phyloP scores from a whole-genome alignment of 1,140 invertebrate species.

The Eulimnadia texana region DNA sequence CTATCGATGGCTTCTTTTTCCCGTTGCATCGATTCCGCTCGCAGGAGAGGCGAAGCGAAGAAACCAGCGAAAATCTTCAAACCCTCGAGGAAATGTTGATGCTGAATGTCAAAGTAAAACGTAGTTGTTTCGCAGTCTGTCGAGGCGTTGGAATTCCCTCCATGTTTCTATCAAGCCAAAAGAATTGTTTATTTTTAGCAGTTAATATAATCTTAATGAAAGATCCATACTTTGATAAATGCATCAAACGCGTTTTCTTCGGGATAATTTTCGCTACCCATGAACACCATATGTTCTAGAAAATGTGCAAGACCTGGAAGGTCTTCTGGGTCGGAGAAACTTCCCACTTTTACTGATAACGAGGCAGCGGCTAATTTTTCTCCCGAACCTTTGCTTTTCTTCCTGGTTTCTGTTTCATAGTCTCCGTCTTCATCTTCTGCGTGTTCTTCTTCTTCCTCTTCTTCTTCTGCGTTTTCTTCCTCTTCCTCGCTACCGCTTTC shows the following conservation, averaged over 20 bases:
- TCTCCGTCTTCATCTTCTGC: conserved; percentile 12
- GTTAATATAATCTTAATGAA: conserved; percentile 8
- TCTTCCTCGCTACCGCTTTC: conserved; percentile 14
- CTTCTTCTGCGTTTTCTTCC: conserved; percentile 19
- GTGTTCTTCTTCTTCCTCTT: conserved; percentile 16
- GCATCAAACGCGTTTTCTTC: conserved; percentile 72
- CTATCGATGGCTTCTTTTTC: conserved; percentile 88
- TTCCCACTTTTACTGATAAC: conserved; percentile 33
- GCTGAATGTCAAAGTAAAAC: conserved; percentile 76
- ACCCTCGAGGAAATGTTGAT: conserved; percentile 52
- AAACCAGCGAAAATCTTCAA: conserved; percentile 81
- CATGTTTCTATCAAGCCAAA: conserved; percentile 38
- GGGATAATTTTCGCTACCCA: conserved; percentile 76
- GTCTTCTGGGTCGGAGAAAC: conserved; percentile 43
- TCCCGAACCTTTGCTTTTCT: conserved; percentile 18
- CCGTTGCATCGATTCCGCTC: conserved; percentile 64
- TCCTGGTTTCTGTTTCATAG: conserved; percentile 10
- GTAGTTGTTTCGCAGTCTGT: conserved; percentile 72
- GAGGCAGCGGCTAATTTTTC: conserved; percentile 29
- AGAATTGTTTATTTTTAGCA: background rate
- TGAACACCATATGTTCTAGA: conserved; percentile 91
- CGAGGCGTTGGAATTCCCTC: conserved; percentile 64
- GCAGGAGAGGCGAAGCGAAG: conserved; percentile 76
- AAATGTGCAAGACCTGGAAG: conserved; percentile 85
- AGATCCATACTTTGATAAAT: conserved; percentile 41